A percentile compares a stretch with the other conserved stretches of the same genome.
Evolutionary conservation across 2,888 invertebrate genomes (phyloP).

Genomic region (Tipula lateralis): DNA sequence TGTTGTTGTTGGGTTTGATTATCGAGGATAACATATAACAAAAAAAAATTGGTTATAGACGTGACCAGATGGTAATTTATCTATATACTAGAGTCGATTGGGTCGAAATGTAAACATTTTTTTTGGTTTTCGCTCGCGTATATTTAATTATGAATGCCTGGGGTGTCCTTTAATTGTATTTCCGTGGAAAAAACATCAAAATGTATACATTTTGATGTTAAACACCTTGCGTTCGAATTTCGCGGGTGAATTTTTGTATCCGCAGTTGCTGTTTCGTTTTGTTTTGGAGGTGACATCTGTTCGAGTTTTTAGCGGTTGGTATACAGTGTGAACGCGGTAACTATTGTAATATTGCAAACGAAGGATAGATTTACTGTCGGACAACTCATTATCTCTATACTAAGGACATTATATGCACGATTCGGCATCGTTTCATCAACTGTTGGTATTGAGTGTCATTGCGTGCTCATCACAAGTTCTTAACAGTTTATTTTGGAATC

Average conservation of each 20-base stretch:
- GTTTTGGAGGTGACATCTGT: not conserved
- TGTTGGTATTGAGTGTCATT: too few relatives aligned
- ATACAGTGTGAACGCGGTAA: not conserved
- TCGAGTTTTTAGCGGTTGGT: not conserved
- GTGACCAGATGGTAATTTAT: conserved; percentile 16
- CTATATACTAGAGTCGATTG: not conserved
- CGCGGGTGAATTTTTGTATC: not conserved
- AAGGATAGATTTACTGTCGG: too few relatives aligned
- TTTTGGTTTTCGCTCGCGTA: not conserved
- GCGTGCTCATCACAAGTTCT: too few relatives aligned
- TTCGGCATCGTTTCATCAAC: too few relatives aligned
- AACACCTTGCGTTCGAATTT: not conserved
- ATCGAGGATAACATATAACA: not conserved
- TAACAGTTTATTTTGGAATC: too few relatives aligned
- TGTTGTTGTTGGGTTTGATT: not conserved
- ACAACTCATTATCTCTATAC: too few relatives aligned
- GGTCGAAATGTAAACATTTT: not conserved
- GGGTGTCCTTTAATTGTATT: conserved; percentile 14
- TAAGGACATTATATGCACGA: too few relatives aligned
- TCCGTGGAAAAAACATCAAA: not conserved
- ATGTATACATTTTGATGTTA: not conserved
- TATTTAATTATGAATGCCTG: not conserved
- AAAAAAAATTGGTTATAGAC: not conserved
- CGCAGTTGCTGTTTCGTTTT: not conserved
- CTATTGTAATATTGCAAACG: not conserved